Base-by-base conservation (phyloP, 2,797 vertebrate genomes). In the Dryobates pubescens region DNA sequence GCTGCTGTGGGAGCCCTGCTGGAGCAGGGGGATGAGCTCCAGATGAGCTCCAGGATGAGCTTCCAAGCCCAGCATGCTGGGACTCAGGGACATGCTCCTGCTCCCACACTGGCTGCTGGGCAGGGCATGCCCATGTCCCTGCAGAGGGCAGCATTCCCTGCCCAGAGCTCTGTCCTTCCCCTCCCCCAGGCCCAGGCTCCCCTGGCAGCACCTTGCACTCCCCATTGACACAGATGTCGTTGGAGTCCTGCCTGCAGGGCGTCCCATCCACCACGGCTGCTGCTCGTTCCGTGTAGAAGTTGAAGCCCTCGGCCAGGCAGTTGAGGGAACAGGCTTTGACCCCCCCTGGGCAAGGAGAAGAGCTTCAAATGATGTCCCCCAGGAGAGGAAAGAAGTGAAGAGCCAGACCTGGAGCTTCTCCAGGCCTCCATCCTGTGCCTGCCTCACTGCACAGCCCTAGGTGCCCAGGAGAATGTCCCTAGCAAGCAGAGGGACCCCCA, bases 251-350 rank as follows among this genome's bases (percentile, higher is more conserved):
- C 64, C 99, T 96, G 90, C 99, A 99, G 2, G 98, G 98, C 0
- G 99, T 99, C 73, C 99, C 99, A 0, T 99, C 99, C 95, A 99
- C 98, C 93, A 99, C 99, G 0, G 99, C 99, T 0, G 99, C 98
- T 0, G 99, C 99, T 10, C 99, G 98, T 96, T 99, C 99, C 0
- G 99, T 99, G 98, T 99, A 99, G 98, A 99, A 99, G 98, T 99
- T 99, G 97, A 99, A 99, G 23, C 99, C 99, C 92, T 99, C 99
- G 0, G 99, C 99, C 86, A 99, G 96, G 95, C 99, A 99, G 88
- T 99, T 99, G 88, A 99, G 98, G 7, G 99, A 99, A 88, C 99
- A 99, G 94, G 99, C 97, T 96, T 99, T 99, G 91, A 99, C 99
- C 22, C 99, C 99, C 86, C 99, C 99, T 99, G 95, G 41, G 88